Evolutionary conservation across 2,888 invertebrate species (phyloP).

Genomic region (Isotomurus palustris): DNA sequence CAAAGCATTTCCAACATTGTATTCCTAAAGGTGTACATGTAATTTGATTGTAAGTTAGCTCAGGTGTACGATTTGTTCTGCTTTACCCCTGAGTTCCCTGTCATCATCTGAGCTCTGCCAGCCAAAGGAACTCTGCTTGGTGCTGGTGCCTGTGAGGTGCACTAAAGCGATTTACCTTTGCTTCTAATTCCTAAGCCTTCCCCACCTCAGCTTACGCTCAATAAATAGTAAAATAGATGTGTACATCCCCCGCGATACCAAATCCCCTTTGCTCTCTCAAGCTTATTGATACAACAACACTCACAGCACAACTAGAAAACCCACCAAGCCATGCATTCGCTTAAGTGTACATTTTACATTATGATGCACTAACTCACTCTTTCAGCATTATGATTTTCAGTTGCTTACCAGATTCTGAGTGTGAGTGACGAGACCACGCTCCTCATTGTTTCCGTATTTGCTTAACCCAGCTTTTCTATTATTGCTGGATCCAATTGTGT

Average conservation of each 20-base stretch:
- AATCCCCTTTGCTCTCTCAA: neutral
- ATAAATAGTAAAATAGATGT: too few relatives aligned
- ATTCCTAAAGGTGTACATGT: too few relatives aligned
- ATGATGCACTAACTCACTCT: too few relatives aligned
- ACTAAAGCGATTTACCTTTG: too few relatives aligned
- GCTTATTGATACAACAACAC: neutral
- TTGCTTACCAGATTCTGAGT: constrained; percentile 7
- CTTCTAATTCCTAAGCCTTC: too few relatives aligned
- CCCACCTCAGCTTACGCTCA: too few relatives aligned
- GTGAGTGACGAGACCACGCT: constrained; percentile 1
- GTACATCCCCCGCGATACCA: neutral
- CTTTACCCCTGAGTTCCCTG: neutral
- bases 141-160: neutral
- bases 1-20: neutral
- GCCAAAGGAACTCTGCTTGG: neutral
- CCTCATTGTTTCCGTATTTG: constrained; percentile 8
- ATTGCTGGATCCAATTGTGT: too few relatives aligned
- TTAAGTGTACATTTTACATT: too few relatives aligned
- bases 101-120: neutral
- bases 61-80: constrained; percentile 1
- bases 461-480: constrained; percentile 7
- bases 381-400: neutral
- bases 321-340: too few relatives aligned
- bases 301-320: neutral
- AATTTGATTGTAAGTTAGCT: neutral